Base-by-base conservation (phyloP, 2,888 invertebrate genomes). In the Sicus ferrugineus region DNA sequence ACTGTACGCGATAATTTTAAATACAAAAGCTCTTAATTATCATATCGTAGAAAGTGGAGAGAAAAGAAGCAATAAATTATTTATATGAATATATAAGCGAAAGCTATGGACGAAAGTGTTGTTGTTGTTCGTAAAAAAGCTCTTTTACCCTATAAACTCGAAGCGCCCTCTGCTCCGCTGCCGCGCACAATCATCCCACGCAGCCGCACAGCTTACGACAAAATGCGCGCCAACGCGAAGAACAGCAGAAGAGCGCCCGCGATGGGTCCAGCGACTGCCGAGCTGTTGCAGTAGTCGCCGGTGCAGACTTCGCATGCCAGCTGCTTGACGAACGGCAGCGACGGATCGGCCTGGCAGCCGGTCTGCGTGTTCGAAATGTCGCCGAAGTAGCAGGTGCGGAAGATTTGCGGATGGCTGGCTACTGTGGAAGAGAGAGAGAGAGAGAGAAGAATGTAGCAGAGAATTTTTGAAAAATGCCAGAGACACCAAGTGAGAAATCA, bases 241-340 rank as follows among this genome's bases (percentile, higher is more conserved):
- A 84, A 80, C 73, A 81, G 79, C 6, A 81, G 77, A 54, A 84
- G 77, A 3, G 81, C 78, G 1, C 75, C 73, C 9, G 77, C 79
- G 58, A 83, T 76, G 31, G 83, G 82, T 19, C 76, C 76, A 48
- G 77, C 56, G 46, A 77, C 69, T 31, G 77, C 70, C 59, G 84
- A 77, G 16, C 81, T 76, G 52, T 84, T 85, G 73, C 84, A 84
- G 64, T 78, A 75, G 64, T 84, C 77, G 54, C 75, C 74, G 34
- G 73, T 68, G 72, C 84, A 84, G 5, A 83, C 83, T 31, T 83
- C 78, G 61, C 84, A 85, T 46, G 77, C 72, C 54, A 82, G 65
- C 68, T 81, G 79, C 72, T 79, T 83, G 71, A 77, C 72, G 31
- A 76, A 76, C n/a, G 80, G 78, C 69, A 80, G 65, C 0, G 77